Percentiles rank a stretch among this genome's conserved stretches.
phyloP scores from a whole-genome alignment of 2,797 vertebrate species.

The Enteromius argenteus region DNA sequence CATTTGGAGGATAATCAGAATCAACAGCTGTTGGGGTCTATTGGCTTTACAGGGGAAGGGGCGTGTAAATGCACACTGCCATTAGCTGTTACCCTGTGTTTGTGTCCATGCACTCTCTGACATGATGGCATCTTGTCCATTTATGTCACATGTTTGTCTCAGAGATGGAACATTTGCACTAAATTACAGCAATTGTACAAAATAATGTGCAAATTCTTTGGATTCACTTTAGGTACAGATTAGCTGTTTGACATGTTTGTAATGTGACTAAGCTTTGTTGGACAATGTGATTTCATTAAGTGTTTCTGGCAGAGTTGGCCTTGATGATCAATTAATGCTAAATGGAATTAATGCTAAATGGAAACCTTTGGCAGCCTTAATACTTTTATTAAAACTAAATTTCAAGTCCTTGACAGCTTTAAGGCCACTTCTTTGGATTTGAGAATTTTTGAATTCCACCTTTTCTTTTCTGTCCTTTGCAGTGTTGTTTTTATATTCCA shows the following conservation, averaged over 20 bases:
- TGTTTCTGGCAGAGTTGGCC: background rate
- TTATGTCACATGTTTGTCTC: conserved; percentile 8
- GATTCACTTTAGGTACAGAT: background rate
- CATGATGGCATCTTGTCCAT: background rate
- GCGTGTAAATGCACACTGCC: conserved; percentile 29
- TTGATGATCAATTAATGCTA: background rate
- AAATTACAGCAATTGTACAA: background rate
- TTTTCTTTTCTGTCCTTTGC: background rate
- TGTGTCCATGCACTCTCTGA: conserved; percentile 19
- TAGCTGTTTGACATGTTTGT: background rate
- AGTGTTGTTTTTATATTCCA: background rate
- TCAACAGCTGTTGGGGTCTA: conserved; percentile 40
- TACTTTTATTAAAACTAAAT: background rate
- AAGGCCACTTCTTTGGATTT: background rate
- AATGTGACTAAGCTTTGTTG: background rate
- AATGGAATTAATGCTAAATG: background rate
- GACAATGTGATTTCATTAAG: background rate
- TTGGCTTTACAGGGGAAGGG: conserved; percentile 39
- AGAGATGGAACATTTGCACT: background rate
- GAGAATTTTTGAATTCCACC: background rate
- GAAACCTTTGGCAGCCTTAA: background rate
- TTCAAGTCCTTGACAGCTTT: background rate
- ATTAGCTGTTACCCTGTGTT: background rate
- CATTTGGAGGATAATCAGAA: conserved; percentile 48
- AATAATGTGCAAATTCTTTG: background rate